A percentile compares a stretch with the other conserved stretches of the same genome.
Evolutionary conservation across 2,888 invertebrate genomes (phyloP).

Genomic region (Macrophya annulata): DNA sequence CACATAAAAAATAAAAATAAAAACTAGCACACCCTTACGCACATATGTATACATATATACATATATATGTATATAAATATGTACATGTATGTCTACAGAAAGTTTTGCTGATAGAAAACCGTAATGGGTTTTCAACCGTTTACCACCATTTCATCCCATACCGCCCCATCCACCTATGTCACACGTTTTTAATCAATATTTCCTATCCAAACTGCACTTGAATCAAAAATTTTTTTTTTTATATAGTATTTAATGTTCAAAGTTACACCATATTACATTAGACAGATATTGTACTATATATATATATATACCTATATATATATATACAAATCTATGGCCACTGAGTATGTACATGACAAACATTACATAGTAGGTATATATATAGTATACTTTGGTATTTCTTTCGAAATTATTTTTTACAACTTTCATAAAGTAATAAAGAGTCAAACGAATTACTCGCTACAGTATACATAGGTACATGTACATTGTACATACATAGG

Average conservation of each 20-base stretch:
- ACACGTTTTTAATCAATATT: background rate
- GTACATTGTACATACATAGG: too few relatives aligned
- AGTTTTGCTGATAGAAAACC: constrained; percentile 29
- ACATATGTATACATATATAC: background rate
- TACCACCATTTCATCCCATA: background rate
- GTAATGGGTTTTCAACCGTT: constrained; percentile 38
- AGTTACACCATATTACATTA: background rate
- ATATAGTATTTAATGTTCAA: background rate
- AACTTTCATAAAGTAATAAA: constrained; percentile 44
- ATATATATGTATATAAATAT: background rate
- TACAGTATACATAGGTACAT: background rate
- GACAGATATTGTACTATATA: background rate
- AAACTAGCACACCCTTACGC: background rate
- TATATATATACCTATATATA: background rate
- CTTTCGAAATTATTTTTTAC: constrained; percentile 44
- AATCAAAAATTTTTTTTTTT: background rate
- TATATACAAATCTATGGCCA: too few relatives aligned
- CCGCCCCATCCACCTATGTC: background rate
- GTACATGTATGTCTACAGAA: background rate
- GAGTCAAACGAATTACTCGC: background rate
- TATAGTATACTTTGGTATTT: constrained; percentile 39
- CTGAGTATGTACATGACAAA: background rate
- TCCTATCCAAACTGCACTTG: constrained; percentile 1
- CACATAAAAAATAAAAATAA: background rate
- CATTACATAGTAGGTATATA: too few relatives aligned